Conservation (phyloP, 2,888 invertebrate species). For the Thysanoteuthis rhombus region DNA sequence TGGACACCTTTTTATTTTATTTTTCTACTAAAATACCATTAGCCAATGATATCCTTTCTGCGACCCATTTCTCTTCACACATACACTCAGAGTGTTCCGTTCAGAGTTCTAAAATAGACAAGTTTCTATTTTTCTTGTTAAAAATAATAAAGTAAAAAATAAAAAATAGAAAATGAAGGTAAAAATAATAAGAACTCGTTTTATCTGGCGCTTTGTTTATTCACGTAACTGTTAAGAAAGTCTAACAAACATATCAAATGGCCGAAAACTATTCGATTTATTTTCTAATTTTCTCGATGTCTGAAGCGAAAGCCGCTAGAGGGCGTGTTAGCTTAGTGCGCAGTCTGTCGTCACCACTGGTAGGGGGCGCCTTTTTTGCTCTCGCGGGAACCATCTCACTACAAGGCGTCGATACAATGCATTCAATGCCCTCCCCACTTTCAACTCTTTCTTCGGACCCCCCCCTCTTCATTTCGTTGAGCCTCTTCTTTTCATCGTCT, state of each 20-base stretch:
- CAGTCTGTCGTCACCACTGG: not conserved
- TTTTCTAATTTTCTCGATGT: constrained; percentile 29
- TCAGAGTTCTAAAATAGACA: not conserved
- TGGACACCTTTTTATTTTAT: not conserved
- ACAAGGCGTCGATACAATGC: not conserved
- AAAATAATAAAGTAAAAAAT: not conserved
- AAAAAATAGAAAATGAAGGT: not conserved
- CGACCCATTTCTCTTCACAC: not conserved
- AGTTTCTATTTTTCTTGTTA: not conserved
- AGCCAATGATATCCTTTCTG: not conserved
- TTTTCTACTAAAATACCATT: not conserved
- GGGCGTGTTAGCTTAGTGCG: not conserved
- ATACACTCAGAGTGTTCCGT: not conserved
- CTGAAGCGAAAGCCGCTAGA: not conserved
- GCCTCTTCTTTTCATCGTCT: not conserved
- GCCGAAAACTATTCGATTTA: constrained; percentile 25
- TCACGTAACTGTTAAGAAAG: not conserved
- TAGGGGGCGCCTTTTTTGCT: not conserved
- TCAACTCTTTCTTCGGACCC: not conserved
- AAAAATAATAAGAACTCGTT: too few species aligned
- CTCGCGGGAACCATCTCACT: not conserved
- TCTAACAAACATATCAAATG: constrained; percentile 24
- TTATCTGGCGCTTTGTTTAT: not conserved
- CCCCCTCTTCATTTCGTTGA: not conserved
- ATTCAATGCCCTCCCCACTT: not conserved